Evolutionary conservation across 2,888 invertebrate species (phyloP), one percentile per base, ranked within the genome.

Genomic region (Andrena marginata): DNA sequence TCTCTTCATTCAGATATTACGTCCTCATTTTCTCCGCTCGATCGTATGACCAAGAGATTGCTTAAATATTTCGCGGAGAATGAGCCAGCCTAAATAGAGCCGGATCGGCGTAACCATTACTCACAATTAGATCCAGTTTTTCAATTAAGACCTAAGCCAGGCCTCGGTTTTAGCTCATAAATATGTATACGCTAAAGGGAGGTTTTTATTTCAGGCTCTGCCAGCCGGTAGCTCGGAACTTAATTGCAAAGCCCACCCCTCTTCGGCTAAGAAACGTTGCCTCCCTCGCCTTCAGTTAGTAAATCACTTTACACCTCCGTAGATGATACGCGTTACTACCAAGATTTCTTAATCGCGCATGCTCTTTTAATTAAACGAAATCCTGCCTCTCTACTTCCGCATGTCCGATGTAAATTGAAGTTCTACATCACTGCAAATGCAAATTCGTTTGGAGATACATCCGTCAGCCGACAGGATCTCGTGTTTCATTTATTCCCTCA

Each of bases 61-160:
- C 75, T 42, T 49, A 83, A 49, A 67, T 64, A 75, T 54, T 70
- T 74, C 35, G 23, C 56, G 59, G 65, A 65, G 62, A 84, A 80
- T 77, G 72, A 77, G 70, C 56, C 67, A 26, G 72, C 76, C 82
- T 70, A 81, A 85, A 81, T 79, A 85, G 80, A 75, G 82, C 54
- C 26, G 48, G 69, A 69, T 29, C 74, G 77, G 56, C 63, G 79
- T 77, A 74, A 83, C 87, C 88, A 88, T 88, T 88, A 88, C 84
- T 88, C 88, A 87, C 88, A 88, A 88, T 88, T 88, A 88, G 85
- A 85, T 87, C 80, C 81, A 77, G 87, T 87, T 88, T 88, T 88
- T 87, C 85, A 88, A 88, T 88, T 88, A 88, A 84, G 85, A 59
- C 82, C 85, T 78, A 74, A 87, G 80, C 71, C 64, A 74, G 77